Conservation (phyloP, 2,113 vertebrate species). For the Dipodomys spectabilis region DNA sequence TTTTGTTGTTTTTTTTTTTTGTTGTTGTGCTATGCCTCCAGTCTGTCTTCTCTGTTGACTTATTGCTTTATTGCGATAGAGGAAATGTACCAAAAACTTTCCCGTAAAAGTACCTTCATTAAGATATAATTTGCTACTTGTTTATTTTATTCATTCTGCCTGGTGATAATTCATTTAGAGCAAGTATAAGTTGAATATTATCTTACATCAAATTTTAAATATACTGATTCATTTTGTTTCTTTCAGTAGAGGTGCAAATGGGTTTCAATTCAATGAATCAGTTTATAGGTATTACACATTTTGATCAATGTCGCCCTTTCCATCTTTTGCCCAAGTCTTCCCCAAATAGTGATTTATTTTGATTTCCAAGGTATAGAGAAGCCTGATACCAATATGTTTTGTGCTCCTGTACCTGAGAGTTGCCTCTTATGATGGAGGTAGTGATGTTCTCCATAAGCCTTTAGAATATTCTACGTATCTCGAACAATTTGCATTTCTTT, state of each 20-base stretch:
- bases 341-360: neutral
- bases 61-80: neutral
- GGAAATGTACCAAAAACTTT: neutral
- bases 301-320: too few species aligned
- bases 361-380: neutral
- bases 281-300: too few species aligned
- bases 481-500: neutral
- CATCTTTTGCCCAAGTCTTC: too few species aligned
- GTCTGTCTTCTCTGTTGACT: neutral
- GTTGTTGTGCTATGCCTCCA: neutral
- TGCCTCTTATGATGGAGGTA: too few species aligned
- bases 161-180: neutral
- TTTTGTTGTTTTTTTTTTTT: neutral
- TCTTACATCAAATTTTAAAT: neutral
- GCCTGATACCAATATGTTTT: neutral
- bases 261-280: too few species aligned
- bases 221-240: neutral
- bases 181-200: neutral
- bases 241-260: neutral
- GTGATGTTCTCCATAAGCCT: neutral
- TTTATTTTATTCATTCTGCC: neutral
- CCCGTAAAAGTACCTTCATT: neutral
- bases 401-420: neutral
- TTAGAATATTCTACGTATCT: neutral
- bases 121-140: neutral